These are phyloP conservation scores for Timema podura DNA, from an alignment of 2,888 invertebrate species.

Conservation along the genomic window DNA sequence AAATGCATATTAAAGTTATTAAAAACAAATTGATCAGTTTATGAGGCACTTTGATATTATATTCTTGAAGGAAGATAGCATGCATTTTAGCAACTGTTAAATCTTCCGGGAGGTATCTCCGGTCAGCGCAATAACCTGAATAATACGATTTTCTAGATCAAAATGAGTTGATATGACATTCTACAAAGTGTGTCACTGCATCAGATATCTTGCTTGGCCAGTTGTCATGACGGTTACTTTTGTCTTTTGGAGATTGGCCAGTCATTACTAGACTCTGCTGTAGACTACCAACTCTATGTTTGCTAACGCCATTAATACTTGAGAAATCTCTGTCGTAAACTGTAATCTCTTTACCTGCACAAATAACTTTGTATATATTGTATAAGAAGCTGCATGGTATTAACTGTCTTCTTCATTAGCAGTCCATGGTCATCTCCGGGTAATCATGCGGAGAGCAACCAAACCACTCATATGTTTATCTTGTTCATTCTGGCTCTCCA, in stretches of 20 bases:
- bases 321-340: background rate
- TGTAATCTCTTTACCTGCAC: background rate
- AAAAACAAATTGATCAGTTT: background rate
- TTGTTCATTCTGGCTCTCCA: too few relatives aligned
- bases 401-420: background rate
- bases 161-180: background rate
- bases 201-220: background rate
- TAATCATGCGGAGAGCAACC: too few relatives aligned
- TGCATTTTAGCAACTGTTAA: background rate
- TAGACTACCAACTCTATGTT: conserved; percentile 3
- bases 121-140: background rate
- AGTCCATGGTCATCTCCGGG: background rate
- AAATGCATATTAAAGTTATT: background rate
- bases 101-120: background rate
- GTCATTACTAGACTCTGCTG: conserved; percentile 8
- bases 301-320: background rate
- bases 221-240: background rate
- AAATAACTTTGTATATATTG: background rate
- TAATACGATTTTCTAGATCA: background rate
- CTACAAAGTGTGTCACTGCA: background rate
- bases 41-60: background rate
- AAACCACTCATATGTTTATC: background rate
- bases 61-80: background rate
- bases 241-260: conserved; percentile 11
- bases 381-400: too few relatives aligned